A percentile compares a stretch with the other conserved stretches of the same genome.
Evolutionary conservation across 2,797 vertebrate genomes (phyloP).

Genomic region (Pseudochirops corinnae): DNA sequence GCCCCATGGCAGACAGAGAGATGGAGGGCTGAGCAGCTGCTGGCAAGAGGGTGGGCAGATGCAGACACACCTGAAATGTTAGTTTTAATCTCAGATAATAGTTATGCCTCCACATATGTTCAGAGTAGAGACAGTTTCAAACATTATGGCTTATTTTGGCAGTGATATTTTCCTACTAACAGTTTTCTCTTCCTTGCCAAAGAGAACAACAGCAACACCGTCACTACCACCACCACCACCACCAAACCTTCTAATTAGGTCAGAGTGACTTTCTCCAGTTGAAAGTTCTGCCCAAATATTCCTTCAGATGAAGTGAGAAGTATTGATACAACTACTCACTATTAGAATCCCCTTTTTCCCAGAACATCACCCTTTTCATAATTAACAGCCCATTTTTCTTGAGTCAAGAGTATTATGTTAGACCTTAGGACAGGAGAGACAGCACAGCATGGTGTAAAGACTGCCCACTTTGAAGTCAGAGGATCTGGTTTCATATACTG

Average conservation of each 20-base stretch:
- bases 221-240: not conserved
- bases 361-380: not conserved
- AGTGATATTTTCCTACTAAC: conserved; percentile 16
- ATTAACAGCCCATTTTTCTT: not conserved
- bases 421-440: not conserved
- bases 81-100: not conserved
- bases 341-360: no score
- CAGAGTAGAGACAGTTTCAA: conserved; percentile 10
- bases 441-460: not conserved
- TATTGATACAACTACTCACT: not conserved
- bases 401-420: not conserved
- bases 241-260: not conserved
- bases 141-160: conserved; percentile 31
- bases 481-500: not conserved
- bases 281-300: not conserved
- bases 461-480: not conserved
- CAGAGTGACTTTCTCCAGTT: not conserved
- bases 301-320: not conserved
- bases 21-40: no score
- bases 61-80: not conserved
- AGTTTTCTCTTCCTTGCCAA: not conserved
- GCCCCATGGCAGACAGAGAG: no score
- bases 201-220: not conserved
- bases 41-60: no score
- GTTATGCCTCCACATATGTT: conserved; percentile 36